Conservation (phyloP, 2,113 vertebrate genomes). For the Hirundichthys speculiger region DNA sequence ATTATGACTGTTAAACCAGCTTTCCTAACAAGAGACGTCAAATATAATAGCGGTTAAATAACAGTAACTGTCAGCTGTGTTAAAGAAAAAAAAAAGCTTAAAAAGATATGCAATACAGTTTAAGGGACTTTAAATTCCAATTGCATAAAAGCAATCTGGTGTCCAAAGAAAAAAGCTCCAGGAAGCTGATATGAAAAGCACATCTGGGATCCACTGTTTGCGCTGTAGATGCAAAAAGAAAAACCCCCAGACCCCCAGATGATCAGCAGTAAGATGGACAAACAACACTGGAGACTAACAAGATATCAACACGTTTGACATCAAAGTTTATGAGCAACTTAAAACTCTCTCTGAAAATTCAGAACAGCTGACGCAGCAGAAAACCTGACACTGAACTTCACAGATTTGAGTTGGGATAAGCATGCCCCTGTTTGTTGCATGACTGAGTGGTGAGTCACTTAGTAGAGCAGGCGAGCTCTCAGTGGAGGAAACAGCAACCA, state of each 20-base stretch:
- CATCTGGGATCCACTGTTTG: not conserved
- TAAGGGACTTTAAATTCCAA: too few species aligned
- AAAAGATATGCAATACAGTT: not conserved
- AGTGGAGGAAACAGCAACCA: slow-evolving; percentile 60
- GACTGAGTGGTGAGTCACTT: slow-evolving; percentile 65
- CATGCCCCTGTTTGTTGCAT: slow-evolving; percentile 61
- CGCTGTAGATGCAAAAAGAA: not conserved
- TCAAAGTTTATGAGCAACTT: not conserved
- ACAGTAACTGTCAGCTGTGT: not conserved
- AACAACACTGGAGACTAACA: not conserved
- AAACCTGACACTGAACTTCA: slow-evolving; percentile 37
- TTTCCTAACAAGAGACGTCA: not conserved
- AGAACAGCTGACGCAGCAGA: slow-evolving; percentile 62
- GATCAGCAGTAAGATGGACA: slow-evolving; percentile 5
- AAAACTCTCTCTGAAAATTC: slow-evolving; percentile 13
- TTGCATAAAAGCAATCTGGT: not conserved
- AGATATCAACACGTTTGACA: not conserved
- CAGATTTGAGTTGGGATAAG: slow-evolving; percentile 47
- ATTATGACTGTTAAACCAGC: not conserved
- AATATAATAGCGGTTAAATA: not conserved
- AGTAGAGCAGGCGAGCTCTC: slow-evolving; percentile 52
- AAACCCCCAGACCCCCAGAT: slow-evolving; percentile 1
- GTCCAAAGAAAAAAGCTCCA: not conserved
- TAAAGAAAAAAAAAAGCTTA: not conserved
- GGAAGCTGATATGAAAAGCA: not conserved